Conservation (phyloP, 2,113 vertebrate species). For the Ptychochromis oligacanthus region DNA sequence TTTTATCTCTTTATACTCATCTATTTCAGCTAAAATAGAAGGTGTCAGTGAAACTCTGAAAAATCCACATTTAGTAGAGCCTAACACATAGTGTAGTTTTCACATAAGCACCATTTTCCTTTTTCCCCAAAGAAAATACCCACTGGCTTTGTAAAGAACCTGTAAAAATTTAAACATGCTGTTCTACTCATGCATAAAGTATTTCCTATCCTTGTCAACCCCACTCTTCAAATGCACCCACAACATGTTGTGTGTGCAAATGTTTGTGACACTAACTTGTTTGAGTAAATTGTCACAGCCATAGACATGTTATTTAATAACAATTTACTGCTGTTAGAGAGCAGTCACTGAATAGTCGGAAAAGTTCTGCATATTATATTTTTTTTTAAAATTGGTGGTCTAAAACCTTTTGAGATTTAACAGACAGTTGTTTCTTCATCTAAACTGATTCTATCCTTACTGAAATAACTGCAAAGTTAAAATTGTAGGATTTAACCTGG, state of each 20-base stretch:
- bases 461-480: background rate
- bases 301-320: background rate
- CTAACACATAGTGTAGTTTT: background rate
- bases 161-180: background rate
- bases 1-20: accelerated
- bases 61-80: accelerated
- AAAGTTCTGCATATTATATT: accelerated
- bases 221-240: background rate
- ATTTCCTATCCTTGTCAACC: background rate
- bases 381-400: too few relatives aligned
- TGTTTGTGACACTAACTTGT: background rate
- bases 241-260: accelerated
- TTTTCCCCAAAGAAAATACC: too few relatives aligned
- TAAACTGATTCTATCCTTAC: background rate
- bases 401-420: background rate
- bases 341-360: background rate
- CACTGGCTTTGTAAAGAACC: too few relatives aligned
- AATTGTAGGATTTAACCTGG: background rate
- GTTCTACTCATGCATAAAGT: background rate
- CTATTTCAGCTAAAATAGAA: background rate
- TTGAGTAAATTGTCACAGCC: background rate
- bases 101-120: too few relatives aligned
- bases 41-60: accelerated
- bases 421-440: background rate
- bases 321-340: background rate